These are phyloP conservation scores for Sciaenops ocellatus DNA, from an alignment of 2,797 vertebrate genomes.

Conservation along the genomic window DNA sequence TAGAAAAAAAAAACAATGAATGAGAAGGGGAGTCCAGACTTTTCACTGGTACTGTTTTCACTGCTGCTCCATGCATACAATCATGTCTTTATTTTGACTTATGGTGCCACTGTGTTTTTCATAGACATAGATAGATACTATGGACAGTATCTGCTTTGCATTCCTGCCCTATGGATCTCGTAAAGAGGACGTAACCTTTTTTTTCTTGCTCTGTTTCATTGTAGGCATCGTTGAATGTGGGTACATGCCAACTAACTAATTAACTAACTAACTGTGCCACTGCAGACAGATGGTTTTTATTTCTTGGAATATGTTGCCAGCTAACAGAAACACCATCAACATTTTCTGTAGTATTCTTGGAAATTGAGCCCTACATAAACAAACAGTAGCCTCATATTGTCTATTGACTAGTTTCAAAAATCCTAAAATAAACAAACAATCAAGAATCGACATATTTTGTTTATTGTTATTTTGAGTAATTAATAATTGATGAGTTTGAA, in stretches of 20 bases:
- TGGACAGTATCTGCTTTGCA: not conserved
- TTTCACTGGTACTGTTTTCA: not conserved
- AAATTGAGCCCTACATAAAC: not conserved
- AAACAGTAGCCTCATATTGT: not conserved
- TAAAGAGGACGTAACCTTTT: not conserved
- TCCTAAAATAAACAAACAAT: not conserved
- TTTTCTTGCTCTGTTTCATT: not conserved
- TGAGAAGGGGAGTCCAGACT: too few species aligned
- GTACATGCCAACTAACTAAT: not conserved
- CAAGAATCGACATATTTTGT: not conserved
- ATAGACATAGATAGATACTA: not conserved
- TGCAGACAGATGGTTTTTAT: slow-evolving; percentile 11
- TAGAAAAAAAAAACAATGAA: too few species aligned
- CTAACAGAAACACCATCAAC: not conserved
- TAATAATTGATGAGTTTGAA: slow-evolving; percentile 17
- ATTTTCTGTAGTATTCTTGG: not conserved
- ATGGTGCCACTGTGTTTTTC: not conserved
- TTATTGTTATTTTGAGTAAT: not conserved
- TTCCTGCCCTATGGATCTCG: not conserved
- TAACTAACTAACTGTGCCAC: slow-evolving; percentile 10
- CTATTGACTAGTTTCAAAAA: not conserved
- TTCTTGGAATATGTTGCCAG: not conserved
- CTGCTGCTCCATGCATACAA: not conserved
- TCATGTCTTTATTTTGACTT: not conserved
- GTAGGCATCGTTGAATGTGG: not conserved